These are phyloP conservation scores for Dryococelus australis DNA, from an alignment of 2,888 invertebrate genomes.

Conservation along the genomic window DNA sequence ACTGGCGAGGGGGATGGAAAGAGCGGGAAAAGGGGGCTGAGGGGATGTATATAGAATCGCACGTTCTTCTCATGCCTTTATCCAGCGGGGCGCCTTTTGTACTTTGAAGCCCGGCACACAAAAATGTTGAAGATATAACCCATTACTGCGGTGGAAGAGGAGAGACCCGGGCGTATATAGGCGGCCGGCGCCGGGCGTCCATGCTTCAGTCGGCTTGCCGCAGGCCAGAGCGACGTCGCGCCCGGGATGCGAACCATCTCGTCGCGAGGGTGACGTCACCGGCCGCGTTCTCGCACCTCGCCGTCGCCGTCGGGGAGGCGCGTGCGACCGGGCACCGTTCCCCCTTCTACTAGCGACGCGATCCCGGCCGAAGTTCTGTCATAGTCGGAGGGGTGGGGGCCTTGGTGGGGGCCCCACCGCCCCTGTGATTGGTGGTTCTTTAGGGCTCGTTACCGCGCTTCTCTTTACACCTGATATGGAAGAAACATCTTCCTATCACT, in stretches of 20 bases:
- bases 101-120: slow-evolving; percentile 44
- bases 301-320: slow-evolving; percentile 23
- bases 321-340: background rate
- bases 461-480: too few species aligned
- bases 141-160: slow-evolving; percentile 45
- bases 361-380: too few species aligned
- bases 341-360: background rate
- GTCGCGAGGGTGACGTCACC: too few species aligned
- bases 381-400: too few species aligned
- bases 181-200: slow-evolving; percentile 41
- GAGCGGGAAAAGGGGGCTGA: background rate
- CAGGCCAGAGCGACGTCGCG: slow-evolving; percentile 24
- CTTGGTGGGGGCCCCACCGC: too few species aligned
- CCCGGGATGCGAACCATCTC: background rate
- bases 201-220: slow-evolving; percentile 41
- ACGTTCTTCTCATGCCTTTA: slow-evolving; percentile 44
- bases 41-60: slow-evolving; percentile 34
- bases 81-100: slow-evolving; percentile 45
- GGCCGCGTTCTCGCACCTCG: background rate
- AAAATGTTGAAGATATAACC: slow-evolving; percentile 47
- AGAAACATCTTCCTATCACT: too few species aligned
- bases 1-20: slow-evolving; percentile 32
- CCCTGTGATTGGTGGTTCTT: too few species aligned
- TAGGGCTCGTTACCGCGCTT: too few species aligned
- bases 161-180: slow-evolving; percentile 42